Conservation (phyloP, 2,888 invertebrate species). For the Drosophila mercatorum region DNA sequence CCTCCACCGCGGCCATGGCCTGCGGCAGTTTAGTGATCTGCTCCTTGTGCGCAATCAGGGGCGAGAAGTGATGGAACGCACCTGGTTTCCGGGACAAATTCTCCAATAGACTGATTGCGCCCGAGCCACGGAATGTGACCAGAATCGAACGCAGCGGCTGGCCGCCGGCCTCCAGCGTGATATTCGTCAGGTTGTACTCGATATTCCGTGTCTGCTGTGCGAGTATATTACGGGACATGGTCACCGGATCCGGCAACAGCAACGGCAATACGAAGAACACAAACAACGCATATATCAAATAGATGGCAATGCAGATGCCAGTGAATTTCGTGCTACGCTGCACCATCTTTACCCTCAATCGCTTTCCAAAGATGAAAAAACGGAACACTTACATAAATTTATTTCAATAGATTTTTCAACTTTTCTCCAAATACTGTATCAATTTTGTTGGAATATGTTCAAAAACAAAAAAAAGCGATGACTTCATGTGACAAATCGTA, state of each 20-base stretch:
- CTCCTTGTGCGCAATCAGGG: slow-evolving; percentile 38
- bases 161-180: slow-evolving; percentile 49
- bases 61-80: slow-evolving; percentile 63
- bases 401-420: not conserved
- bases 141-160: slow-evolving; percentile 58
- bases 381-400: slow-evolving; percentile 2
- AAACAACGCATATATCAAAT: slow-evolving; percentile 50
- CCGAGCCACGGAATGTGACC: slow-evolving; percentile 60
- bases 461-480: not conserved
- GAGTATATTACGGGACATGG: slow-evolving; percentile 40
- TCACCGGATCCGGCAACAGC: slow-evolving; percentile 59
- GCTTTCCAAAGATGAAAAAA: not conserved
- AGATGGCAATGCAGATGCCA: slow-evolving; percentile 54
- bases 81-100: slow-evolving; percentile 54
- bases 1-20: slow-evolving; percentile 20
- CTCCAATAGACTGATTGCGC: slow-evolving; percentile 53
- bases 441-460: slow-evolving; percentile 2
- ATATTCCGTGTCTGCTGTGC: slow-evolving; percentile 19
- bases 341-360: slow-evolving; percentile 38
- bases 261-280: slow-evolving; percentile 59
- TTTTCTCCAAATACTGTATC: slow-evolving; percentile 5
- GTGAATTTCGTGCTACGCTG: slow-evolving; percentile 52
- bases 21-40: not conserved
- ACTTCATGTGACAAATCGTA: not conserved
- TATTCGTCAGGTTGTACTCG: slow-evolving; percentile 37